These are phyloP conservation scores for Pseudomyrmex flavicornis DNA, from an alignment of 1,140 invertebrate species.

Conservation along the genomic window DNA sequence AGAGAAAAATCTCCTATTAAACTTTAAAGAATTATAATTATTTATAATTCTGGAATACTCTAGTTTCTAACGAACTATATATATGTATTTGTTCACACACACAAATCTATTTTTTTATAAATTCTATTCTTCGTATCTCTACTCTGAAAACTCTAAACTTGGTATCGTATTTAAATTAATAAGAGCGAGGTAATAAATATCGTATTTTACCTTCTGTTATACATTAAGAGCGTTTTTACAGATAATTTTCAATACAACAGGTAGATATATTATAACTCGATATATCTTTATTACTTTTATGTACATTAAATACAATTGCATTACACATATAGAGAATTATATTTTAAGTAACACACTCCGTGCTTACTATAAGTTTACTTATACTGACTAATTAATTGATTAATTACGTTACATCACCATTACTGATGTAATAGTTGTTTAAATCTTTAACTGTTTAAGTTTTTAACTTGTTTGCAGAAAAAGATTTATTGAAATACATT, in stretches of 20 bases:
- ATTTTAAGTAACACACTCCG: constrained; percentile 68
- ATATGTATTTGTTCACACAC: background rate
- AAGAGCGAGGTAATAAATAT: background rate
- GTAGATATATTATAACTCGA: constrained; percentile 62
- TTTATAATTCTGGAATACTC: background rate
- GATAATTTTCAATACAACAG: constrained; percentile 63
- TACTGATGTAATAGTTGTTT: constrained; percentile 72
- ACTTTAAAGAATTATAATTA: constrained; percentile 31
- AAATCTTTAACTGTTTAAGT: constrained; percentile 76
- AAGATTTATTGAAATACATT: constrained; percentile 71
- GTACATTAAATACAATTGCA: constrained; percentile 33
- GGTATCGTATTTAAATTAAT: constrained; percentile 3
- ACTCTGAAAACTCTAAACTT: constrained; percentile 22
- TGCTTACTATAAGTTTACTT: constrained; percentile 70
- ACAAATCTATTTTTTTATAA: constrained; percentile 11
- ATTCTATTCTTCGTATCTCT: background rate
- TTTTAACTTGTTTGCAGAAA: constrained; percentile 77
- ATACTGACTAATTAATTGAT: constrained; percentile 52
- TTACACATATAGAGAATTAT: constrained; percentile 3
- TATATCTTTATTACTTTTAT: constrained; percentile 72
- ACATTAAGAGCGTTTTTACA: constrained; percentile 49
- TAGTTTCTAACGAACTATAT: too few species aligned
- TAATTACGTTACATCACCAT: constrained; percentile 40
- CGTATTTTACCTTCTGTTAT: constrained; percentile 18
- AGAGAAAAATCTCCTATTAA: background rate